Conservation (phyloP, 2,113 vertebrate species). For the Neolamprologus modestus region DNA sequence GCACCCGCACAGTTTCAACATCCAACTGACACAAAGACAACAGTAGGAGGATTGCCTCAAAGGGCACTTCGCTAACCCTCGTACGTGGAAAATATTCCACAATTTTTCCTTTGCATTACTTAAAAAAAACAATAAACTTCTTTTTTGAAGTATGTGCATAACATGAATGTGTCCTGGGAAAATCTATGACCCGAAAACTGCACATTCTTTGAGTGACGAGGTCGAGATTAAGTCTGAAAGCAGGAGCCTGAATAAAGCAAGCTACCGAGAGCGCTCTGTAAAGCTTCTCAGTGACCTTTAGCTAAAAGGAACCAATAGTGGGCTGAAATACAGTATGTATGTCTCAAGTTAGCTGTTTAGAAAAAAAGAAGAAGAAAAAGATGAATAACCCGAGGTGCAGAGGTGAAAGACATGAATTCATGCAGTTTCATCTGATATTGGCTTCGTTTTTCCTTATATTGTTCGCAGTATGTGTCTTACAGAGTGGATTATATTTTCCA, state of each 20-base stretch:
- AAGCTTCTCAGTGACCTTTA: background rate
- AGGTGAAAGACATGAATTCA: background rate
- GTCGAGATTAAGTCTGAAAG: background rate
- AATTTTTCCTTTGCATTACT: background rate
- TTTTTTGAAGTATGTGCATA: background rate
- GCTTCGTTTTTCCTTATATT: background rate
- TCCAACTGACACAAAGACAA: background rate
- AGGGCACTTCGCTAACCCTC: constrained; percentile 6
- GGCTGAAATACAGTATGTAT: background rate
- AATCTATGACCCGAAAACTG: background rate
- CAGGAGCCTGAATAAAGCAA: background rate
- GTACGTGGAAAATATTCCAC: background rate
- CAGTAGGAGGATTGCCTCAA: background rate
- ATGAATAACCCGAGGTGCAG: background rate
- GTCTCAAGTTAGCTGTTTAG: background rate
- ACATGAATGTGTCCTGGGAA: background rate
- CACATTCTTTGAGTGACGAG: background rate
- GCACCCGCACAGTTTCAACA: constrained; percentile 5
- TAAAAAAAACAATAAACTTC: background rate
- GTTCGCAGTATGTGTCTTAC: background rate
- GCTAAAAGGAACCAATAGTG: background rate
- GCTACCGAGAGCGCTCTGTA: background rate
- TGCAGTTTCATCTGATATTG: background rate
- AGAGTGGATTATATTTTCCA: background rate
- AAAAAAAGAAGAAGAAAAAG: background rate